Conservation (phyloP, 2,888 invertebrate species). For the Amphiduros pacificus region DNA sequence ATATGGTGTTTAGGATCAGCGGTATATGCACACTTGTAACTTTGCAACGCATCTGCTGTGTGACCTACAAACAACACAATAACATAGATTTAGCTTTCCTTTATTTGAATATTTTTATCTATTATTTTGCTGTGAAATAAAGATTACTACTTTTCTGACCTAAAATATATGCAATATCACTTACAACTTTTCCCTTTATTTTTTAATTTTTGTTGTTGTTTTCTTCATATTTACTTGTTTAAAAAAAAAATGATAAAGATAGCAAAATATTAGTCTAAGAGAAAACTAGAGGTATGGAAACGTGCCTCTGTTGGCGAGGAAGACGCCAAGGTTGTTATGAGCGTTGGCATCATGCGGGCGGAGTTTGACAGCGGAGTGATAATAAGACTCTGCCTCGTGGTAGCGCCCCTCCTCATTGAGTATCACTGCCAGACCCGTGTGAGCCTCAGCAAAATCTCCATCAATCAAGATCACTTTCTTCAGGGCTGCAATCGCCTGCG, state of each 20-base stretch:
- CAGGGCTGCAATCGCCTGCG: not conserved
- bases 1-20: slow-evolving; percentile 32
- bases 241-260: too few relatives aligned
- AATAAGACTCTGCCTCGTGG: not conserved
- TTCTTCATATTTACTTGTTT: too few relatives aligned
- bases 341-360: not conserved
- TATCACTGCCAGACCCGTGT: not conserved
- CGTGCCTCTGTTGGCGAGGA: slow-evolving; percentile 1
- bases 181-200: too few relatives aligned
- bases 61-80: slow-evolving; percentile 35
- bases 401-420: not conserved
- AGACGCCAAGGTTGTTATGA: not conserved
- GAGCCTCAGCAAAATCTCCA: not conserved
- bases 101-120: too few relatives aligned
- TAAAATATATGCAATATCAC: too few relatives aligned
- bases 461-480: not conserved
- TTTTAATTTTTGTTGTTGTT: too few relatives aligned
- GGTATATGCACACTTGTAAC: slow-evolving; percentile 33
- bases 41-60: slow-evolving; percentile 33
- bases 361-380: not conserved
- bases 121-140: too few relatives aligned
- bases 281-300: too few relatives aligned
- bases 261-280: too few relatives aligned
- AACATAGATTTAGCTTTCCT: too few relatives aligned
- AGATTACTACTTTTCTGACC: too few relatives aligned